Evolutionary conservation across 1,140 invertebrate species (phyloP), one percentile per base, ranked within the genome.

Genomic region (Sarcophaga bullata): DNA sequence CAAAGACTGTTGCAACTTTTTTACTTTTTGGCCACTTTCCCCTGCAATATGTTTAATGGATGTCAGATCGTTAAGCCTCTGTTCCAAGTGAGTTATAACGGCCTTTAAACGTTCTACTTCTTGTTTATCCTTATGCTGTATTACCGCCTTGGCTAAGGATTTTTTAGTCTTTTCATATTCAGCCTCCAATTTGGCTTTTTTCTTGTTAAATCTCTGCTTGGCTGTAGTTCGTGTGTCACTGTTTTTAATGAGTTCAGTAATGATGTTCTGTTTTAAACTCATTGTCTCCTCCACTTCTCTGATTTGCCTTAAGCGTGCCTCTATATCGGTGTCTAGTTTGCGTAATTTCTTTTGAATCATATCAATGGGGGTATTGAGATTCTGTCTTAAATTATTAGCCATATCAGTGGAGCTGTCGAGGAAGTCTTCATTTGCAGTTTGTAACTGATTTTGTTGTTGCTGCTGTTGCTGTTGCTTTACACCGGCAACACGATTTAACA

Each of bases 261-360:
- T 96, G 46, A 96, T 92, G 84, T 94, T 94, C 89, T 97, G 94
- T 88, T 95, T 95, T n/a, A 95, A 91, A 85, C 92, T 91, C 73
- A 95, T 92, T 2, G 93, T 94, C 84, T 94, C 92, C 84, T 95
- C 93, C 37, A 97, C 91, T 90, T 97, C 95, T 82, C 94, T 93
- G 11, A 96, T 92, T 87, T 94, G 93, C 85, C 94, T 93, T 85
- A 96, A 93, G 72, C 93, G 93, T 78, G 93, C 93, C 80, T 95
- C 92, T 37, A 96, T 92, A 84, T 94, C 92, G 1, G 92, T 91
- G 11, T 91, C 90, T 54, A 93, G 89, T 82, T 93, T 91, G 0
- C 85, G 91, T 87, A 81, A 91, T 87, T 88, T 93, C 86, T 89
- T 89, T 13, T 89, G 87, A 62, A 90, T 68, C 11, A 85, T 84